These are phyloP conservation scores for Epizoanthus scotinus DNA, from an alignment of 92 coral and sea anemone genomes.

Conservation along the genomic window DNA sequence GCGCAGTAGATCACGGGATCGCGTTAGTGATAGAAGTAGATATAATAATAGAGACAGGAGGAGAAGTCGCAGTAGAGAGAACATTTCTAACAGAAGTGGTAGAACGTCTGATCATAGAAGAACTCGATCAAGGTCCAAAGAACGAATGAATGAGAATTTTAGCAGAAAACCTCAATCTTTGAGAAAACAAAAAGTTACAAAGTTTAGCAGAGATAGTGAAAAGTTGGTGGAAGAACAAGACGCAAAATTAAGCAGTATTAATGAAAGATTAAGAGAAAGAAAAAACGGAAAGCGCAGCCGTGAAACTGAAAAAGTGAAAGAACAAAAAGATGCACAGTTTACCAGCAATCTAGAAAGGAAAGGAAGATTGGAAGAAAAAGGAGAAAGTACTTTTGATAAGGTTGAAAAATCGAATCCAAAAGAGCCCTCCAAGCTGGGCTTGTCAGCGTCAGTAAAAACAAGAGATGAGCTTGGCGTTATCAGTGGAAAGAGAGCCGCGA, in stretches of 20 bases:
- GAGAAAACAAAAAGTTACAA: neutral
- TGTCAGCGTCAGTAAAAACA: neutral
- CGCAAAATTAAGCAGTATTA: neutral
- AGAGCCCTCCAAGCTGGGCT: slow-evolving; percentile 13
- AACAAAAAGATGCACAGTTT: neutral
- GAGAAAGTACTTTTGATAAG: neutral
- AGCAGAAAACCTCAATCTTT: neutral
- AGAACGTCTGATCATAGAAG: slow-evolving; percentile 15
- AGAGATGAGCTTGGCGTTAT: slow-evolving; percentile 2
- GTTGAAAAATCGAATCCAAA: slow-evolving; percentile 5
- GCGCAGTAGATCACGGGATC: slow-evolving; percentile 39
- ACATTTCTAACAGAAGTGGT: neutral
- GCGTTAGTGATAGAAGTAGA: slow-evolving; percentile 37
- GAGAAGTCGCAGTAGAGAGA: slow-evolving; percentile 53
- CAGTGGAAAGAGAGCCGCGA: neutral
- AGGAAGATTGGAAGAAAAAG: slow-evolving; percentile 6
- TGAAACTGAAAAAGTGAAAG: neutral
- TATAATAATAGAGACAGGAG: slow-evolving; percentile 40
- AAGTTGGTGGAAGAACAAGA: neutral
- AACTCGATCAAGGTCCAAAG: slow-evolving; percentile 33
- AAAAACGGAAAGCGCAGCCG: neutral
- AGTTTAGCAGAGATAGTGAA: neutral
- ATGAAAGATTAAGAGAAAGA: slow-evolving; percentile 4
- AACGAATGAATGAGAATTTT: neutral
- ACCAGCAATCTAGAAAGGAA: neutral